A percentile compares a stretch with the other conserved stretches of the same genome.
Evolutionary conservation across 2,797 vertebrate genomes (phyloP).

Genomic region (Arctocebus calabarensis): DNA sequence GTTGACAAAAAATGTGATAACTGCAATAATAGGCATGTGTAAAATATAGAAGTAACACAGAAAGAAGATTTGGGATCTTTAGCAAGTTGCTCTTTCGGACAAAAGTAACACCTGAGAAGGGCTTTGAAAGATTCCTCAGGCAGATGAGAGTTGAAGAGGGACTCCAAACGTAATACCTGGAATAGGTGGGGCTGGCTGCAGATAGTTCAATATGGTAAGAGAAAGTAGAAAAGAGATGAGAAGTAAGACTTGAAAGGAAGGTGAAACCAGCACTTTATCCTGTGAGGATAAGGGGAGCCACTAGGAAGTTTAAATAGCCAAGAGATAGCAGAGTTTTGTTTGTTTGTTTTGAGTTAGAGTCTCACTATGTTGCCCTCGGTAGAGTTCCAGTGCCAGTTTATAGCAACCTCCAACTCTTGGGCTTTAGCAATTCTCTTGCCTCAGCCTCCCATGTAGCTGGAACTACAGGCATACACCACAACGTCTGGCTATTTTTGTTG

Average conservation of each 20-base stretch:
- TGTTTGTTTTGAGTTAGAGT: too few relatives aligned
- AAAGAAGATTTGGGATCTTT: neutral
- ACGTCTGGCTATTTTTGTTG: too few relatives aligned
- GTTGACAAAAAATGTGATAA: neutral
- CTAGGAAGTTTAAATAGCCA: neutral
- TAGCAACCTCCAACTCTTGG: too few relatives aligned
- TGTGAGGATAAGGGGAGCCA: neutral
- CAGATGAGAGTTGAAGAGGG: neutral
- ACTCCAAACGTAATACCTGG: neutral
- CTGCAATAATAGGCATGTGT: neutral
- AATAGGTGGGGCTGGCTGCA: neutral
- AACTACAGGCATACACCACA: too few relatives aligned
- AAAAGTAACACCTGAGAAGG: slow-evolving; percentile 13
- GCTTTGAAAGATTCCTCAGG: slow-evolving; percentile 10
- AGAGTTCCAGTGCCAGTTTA: too few relatives aligned
- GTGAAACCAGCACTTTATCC: neutral
- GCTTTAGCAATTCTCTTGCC: too few relatives aligned
- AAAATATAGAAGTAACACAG: neutral
- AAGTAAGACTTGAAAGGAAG: neutral
- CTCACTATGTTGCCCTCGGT: too few relatives aligned
- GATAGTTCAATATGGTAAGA: neutral
- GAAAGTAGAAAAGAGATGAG: neutral
- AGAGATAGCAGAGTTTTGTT: neutral
- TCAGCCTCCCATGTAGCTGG: too few relatives aligned
- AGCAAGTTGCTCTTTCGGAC: neutral